phyloP scores from a whole-genome alignment of 2,797 vertebrate genomes.

The Thalassophryne amazonica region DNA sequence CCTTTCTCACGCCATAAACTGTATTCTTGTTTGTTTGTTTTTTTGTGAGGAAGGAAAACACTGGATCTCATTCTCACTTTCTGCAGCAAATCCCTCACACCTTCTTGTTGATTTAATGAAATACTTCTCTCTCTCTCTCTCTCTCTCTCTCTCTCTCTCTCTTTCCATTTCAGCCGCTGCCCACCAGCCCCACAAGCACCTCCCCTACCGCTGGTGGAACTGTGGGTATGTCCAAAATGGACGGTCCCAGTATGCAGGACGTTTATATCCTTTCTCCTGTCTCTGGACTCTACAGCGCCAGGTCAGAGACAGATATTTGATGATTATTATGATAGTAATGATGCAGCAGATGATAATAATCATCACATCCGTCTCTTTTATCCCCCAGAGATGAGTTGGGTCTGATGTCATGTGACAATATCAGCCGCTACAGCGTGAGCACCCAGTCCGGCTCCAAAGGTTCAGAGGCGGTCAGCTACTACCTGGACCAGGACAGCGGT shows the following conservation, averaged over 20 bases:
- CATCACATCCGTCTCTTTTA: conserved; percentile 9
- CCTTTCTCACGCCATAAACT: background rate
- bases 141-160: background rate
- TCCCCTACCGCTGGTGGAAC: conserved; percentile 83
- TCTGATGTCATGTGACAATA: conserved; percentile 89
- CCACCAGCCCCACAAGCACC: conserved; percentile 79
- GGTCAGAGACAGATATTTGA: conserved; percentile 72
- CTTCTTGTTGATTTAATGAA: background rate
- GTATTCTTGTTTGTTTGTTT: conserved; percentile 28
- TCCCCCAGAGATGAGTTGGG: conserved; percentile 86
- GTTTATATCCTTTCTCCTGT: conserved; percentile 88
- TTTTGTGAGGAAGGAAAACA: background rate
- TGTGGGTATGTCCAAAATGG: conserved; percentile 85
- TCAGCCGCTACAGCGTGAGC: conserved; percentile 84
- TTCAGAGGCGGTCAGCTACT: conserved; percentile 88
- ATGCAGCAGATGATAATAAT: conserved; percentile 2
- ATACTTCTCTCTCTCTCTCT: background rate
- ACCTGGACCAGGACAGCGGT: conserved; percentile 86
- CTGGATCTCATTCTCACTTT: conserved; percentile 7
- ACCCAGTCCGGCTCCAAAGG: conserved; percentile 84
- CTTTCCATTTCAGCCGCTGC: conserved; percentile 83
- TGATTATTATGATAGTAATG: conserved; percentile 8
- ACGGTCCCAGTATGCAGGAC: conserved; percentile 84
- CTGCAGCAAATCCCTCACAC: conserved; percentile 1
- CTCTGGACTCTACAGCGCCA: conserved; percentile 85